phyloP scores from a whole-genome alignment of 1,140 invertebrate genomes.

The Papilio helenus region DNA sequence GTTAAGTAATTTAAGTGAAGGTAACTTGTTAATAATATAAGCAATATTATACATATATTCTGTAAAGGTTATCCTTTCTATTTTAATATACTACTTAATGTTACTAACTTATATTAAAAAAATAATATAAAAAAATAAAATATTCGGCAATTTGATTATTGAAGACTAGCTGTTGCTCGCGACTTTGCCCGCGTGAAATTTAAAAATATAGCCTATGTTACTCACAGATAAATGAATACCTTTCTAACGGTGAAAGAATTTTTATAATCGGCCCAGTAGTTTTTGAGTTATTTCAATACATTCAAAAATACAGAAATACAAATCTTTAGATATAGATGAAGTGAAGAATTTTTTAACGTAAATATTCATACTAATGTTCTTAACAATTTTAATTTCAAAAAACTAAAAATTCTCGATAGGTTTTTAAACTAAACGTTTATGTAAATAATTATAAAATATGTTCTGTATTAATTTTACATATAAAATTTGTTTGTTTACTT shows the following conservation, averaged over 20 bases:
- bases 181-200: too few relatives aligned
- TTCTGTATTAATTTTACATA: neutral
- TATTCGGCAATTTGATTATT: too few relatives aligned
- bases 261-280: too few relatives aligned
- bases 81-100: neutral
- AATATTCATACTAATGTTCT: neutral
- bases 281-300: too few relatives aligned
- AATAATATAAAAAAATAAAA: neutral
- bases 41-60: neutral
- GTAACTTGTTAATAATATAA: neutral
- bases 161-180: too few relatives aligned
- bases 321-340: too few relatives aligned
- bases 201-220: too few relatives aligned
- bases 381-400: neutral
- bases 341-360: too few relatives aligned
- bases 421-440: slow-evolving; percentile 3
- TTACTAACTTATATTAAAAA: neutral
- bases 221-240: too few relatives aligned
- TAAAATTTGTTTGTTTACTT: neutral
- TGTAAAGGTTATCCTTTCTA: slow-evolving; percentile 7
- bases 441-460: neutral
- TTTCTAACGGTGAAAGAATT: too few relatives aligned
- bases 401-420: neutral
- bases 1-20: neutral
- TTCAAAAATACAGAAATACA: too few relatives aligned